These are phyloP conservation scores for Conus ventricosus DNA, from an alignment of 1,140 invertebrate genomes.

Conservation along the genomic window DNA sequence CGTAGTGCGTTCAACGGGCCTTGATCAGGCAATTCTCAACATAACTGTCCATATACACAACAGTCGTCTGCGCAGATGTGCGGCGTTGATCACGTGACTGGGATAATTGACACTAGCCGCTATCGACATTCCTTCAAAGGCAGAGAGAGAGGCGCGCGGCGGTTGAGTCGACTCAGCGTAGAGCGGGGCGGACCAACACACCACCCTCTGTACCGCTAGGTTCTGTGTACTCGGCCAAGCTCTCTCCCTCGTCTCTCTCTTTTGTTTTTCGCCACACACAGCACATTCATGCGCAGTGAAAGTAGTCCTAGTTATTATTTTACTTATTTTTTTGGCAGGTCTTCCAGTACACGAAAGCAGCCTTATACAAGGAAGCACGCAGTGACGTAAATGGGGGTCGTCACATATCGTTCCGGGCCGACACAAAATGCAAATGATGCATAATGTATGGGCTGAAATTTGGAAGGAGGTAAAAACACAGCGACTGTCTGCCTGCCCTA, in stretches of 20 bases:
- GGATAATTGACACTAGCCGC: conserved; percentile 39
- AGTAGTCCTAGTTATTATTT: not conserved
- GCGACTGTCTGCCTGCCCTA: not conserved
- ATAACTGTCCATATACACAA: conserved; percentile 37
- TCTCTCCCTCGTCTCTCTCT: conserved; percentile 1
- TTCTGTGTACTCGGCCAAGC: not conserved
- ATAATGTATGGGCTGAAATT: not conserved
- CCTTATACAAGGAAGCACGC: not conserved
- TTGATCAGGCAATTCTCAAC: conserved; percentile 20
- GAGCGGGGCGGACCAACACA: conserved; percentile 32
- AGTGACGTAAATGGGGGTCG: conserved; percentile 21
- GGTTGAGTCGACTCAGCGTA: not conserved
- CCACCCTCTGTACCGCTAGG: not conserved
- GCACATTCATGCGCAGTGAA: conserved; percentile 22
- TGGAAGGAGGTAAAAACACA: not conserved
- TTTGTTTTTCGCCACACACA: conserved; percentile 30
- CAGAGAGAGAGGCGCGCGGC: conserved; percentile 34
- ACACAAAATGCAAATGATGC: conserved; percentile 27
- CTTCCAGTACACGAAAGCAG: not conserved
- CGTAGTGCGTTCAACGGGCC: not conserved
- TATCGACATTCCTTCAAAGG: conserved; percentile 43
- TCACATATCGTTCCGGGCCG: not conserved
- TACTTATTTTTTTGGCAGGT: not conserved
- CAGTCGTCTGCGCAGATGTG: conserved; percentile 41
- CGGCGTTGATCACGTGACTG: conserved; percentile 35